phyloP scores from a whole-genome alignment of 2,797 vertebrate species.

The Chiloscyllium punctatum region DNA sequence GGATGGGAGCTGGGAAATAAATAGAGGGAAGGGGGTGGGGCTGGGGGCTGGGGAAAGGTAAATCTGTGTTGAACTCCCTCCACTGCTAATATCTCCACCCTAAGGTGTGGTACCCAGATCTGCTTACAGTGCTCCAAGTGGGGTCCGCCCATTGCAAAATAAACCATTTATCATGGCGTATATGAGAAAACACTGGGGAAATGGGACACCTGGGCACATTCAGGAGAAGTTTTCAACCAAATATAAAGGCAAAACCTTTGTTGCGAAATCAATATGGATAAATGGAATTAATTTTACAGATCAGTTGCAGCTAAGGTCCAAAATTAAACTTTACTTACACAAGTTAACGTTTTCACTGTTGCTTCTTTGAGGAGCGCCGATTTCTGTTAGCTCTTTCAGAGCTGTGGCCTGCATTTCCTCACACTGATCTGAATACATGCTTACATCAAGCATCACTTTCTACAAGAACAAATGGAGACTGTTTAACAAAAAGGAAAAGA shows the following conservation, averaged over 20 bases:
- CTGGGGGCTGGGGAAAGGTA: no score
- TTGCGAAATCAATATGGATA: not conserved
- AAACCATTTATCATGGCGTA: not conserved
- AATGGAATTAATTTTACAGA: not conserved
- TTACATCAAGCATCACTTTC: not conserved
- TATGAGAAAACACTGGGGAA: not conserved
- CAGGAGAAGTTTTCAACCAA: not conserved
- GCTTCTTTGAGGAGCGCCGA: not conserved
- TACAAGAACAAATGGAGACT: not conserved
- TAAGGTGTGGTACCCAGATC: no score
- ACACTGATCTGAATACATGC: not conserved
- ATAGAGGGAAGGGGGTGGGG: no score
- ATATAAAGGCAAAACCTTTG: not conserved
- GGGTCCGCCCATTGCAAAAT: no score
- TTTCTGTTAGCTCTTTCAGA: conserved; percentile 3
- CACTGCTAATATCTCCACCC: no score
- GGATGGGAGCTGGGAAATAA: no score
- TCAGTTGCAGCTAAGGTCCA: not conserved
- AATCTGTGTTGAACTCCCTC: no score
- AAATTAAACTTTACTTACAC: not conserved
- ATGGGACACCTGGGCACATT: not conserved
- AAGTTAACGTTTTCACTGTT: not conserved
- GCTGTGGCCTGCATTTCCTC: not conserved
- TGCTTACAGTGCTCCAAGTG: no score
- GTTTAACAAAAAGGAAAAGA: not conserved